Percentiles rank a stretch among this genome's conserved stretches.
Conservation (phyloP, 2,888 invertebrate genomes). For the Amphipyra tragopoginis region DNA sequence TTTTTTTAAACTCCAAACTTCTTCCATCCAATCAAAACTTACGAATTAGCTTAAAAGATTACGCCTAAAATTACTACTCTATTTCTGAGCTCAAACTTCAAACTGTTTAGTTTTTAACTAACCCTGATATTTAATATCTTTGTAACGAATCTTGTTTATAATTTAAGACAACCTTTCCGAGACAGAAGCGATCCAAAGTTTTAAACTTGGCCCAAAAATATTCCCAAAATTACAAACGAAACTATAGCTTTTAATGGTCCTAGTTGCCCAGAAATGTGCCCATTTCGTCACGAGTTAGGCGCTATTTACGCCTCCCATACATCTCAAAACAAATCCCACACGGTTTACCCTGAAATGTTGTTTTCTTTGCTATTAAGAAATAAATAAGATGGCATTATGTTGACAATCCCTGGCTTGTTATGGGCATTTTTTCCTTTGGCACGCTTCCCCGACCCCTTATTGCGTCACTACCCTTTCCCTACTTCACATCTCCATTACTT, state of each 20-base stretch:
- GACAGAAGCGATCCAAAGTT: conserved; percentile 21
- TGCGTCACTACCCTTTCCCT: conserved; percentile 28
- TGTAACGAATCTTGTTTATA: conserved; percentile 21
- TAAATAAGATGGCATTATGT: conserved; percentile 72
- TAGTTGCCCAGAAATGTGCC: conserved; percentile 38
- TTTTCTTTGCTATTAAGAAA: conserved; percentile 75
- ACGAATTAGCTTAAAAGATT: conserved; percentile 4
- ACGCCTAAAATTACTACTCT: neutral
- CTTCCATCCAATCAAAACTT: conserved; percentile 2
- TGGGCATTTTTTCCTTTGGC: conserved; percentile 65
- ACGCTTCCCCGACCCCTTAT: conserved; percentile 54
- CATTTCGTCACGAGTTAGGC: conserved; percentile 46
- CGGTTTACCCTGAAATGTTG: conserved; percentile 61
- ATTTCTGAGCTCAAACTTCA: conserved; percentile 12
- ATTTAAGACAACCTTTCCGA: conserved; percentile 13
- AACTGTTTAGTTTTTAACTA: conserved; percentile 11
- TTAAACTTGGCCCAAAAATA: conserved; percentile 8
- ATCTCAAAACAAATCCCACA: conserved; percentile 56
- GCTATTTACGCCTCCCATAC: conserved; percentile 51
- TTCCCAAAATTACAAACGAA: conserved; percentile 19
- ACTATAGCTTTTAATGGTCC: conserved; percentile 26
- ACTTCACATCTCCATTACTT: conserved; percentile 41
- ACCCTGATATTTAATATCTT: conserved; percentile 34
- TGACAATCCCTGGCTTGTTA: conserved; percentile 66
- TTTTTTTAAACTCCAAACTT: neutral